phyloP scores from a whole-genome alignment of 2,113 vertebrate genomes.

The Nasalis larvatus region DNA sequence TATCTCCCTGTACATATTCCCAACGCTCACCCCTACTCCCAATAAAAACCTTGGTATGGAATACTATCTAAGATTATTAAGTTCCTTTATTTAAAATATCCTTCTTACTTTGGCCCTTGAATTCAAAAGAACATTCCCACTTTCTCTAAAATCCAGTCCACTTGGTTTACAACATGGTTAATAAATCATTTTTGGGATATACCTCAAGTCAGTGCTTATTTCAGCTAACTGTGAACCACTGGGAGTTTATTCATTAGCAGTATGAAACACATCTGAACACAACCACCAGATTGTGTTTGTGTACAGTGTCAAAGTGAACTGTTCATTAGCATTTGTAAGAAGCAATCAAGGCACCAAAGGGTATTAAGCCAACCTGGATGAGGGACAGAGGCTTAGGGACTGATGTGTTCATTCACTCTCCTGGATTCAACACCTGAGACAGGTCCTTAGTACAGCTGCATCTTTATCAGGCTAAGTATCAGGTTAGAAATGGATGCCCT shows the following conservation, averaged over 20 bases:
- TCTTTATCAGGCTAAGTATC: background rate
- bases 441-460: background rate
- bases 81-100: background rate
- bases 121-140: background rate
- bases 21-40: background rate
- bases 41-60: background rate
- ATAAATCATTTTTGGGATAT: conserved; percentile 49
- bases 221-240: conserved; percentile 42
- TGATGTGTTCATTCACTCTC: conserved; percentile 21
- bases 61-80: background rate
- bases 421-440: background rate
- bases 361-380: conserved; percentile 50
- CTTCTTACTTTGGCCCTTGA: background rate
- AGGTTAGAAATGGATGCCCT: background rate
- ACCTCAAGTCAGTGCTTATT: conserved; percentile 47
- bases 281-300: conserved; percentile 68
- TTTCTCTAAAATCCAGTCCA: conserved; percentile 40
- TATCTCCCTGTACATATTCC: background rate
- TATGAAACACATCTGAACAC: conserved; percentile 54
- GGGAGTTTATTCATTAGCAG: conserved; percentile 69
- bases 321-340: conserved; percentile 72
- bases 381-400: background rate
- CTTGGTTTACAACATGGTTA: conserved; percentile 3
- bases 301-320: conserved; percentile 58
- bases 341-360: conserved; percentile 57